Evolutionary conservation across 2,797 vertebrate species (phyloP), one percentile per base, ranked within the genome.

Genomic region (Lates japonicus): DNA sequence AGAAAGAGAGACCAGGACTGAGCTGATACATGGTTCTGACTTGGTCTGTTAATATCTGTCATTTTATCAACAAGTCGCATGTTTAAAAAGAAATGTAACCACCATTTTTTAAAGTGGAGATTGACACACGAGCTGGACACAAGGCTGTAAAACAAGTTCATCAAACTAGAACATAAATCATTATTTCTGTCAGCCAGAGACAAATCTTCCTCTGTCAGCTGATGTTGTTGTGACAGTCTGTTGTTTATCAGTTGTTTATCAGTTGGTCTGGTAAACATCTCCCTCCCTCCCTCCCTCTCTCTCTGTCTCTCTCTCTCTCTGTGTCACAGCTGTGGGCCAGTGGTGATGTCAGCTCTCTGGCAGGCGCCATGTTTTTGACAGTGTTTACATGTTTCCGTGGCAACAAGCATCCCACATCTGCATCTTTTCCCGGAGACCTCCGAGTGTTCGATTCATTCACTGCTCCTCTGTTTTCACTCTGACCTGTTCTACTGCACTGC

Each of bases 321-420:
- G 59, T 80, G 84, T 90, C 88, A 68, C 93, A 94, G 93, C 95
- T 94, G 94, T 83, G 86, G 78, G 31, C 49, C 67, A 20, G 76
- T 35, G 70, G 75, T 95, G 95, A 96, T 91, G 91, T 95, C 93
- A 95, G 90, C 77, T 13, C 37, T 84, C 85, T 94, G 95, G 95
- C 94, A 83, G 76, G 14, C 20, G 52, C 85, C 85, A 85, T 96
- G 95, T 95, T 95, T 95, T 92, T 93, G 87, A 92, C 78, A 22
- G 78, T 95, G 93, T 96, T 95, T 95, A 90, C 71, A 5, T 0
- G 78, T 84, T 84, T 75, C 90, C 84, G 33, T 87, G 69, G 92
- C 93, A 91, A 95, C 95, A 90, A 91, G 90, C 89, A 92, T 94
- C 93, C 82, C 90, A 94, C 94, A 95, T 95, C 94, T 95, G 93